Conservation (phyloP, 2,797 vertebrate species). For the Pitangus sulphuratus region DNA sequence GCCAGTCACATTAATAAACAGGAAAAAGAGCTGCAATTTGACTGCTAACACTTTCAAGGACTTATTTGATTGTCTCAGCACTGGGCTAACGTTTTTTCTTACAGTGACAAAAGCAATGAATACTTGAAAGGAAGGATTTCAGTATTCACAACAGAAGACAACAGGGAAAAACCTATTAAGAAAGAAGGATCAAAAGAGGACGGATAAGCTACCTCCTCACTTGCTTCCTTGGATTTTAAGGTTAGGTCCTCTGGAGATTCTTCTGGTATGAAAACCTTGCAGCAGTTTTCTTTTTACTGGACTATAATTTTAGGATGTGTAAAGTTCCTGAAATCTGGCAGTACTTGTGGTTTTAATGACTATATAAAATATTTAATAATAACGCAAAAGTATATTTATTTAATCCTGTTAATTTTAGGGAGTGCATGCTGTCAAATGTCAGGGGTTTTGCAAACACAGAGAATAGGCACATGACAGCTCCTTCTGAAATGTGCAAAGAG, state of each 20-base stretch:
- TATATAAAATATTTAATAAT: neutral
- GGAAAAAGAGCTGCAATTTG: neutral
- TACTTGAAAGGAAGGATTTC: neutral
- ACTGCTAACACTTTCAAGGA: neutral
- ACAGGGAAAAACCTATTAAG: neutral
- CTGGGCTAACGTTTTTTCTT: neutral
- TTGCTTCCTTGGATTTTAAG: neutral
- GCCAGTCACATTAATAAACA: neutral
- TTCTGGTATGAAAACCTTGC: neutral
- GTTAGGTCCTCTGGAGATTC: neutral
- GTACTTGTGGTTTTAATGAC: neutral
- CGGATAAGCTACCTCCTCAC: neutral
- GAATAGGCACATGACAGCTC: neutral
- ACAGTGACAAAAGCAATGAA: neutral
- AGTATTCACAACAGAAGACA: neutral
- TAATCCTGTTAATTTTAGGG: neutral
- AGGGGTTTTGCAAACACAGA: neutral
- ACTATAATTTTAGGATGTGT: neutral
- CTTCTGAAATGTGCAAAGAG: neutral
- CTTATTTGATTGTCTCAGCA: neutral
- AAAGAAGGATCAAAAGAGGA: neutral
- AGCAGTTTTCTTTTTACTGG: neutral
- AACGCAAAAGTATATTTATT: neutral
- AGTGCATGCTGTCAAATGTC: neutral
- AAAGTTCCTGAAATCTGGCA: neutral